Evolutionary conservation across 92 coral and sea anemone species (phyloP).

Genomic region (Palythoa heliodiscus): DNA sequence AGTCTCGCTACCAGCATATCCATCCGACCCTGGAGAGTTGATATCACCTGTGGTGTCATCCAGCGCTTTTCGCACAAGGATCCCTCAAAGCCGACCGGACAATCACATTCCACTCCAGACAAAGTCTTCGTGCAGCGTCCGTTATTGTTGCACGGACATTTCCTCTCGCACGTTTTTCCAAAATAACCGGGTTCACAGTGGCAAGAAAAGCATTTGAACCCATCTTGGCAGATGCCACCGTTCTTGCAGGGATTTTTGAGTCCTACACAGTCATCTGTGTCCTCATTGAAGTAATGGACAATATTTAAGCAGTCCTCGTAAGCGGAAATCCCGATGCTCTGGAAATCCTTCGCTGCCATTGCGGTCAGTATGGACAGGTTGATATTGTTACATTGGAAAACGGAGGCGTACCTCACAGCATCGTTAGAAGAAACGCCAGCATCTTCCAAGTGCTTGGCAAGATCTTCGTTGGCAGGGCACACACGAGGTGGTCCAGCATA

Average conservation of each 20-base stretch:
- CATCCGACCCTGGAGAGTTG: slow-evolving; percentile 27
- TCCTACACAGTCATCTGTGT: slow-evolving; percentile 57
- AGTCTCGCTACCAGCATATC: not conserved
- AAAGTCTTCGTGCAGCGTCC: slow-evolving; percentile 39
- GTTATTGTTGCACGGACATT: slow-evolving; percentile 46
- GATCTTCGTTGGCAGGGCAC: slow-evolving; percentile 10
- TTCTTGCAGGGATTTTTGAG: slow-evolving; percentile 26
- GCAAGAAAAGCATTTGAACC: slow-evolving; percentile 51
- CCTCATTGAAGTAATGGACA: slow-evolving; percentile 51
- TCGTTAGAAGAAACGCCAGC: slow-evolving; percentile 55
- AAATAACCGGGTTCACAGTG: slow-evolving; percentile 45
- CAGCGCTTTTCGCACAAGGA: slow-evolving; percentile 33
- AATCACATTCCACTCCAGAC: slow-evolving; percentile 46
- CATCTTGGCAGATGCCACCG: slow-evolving; percentile 49
- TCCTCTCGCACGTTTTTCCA: slow-evolving; percentile 45
- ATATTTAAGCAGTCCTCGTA: slow-evolving; percentile 67
- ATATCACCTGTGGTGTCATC: slow-evolving; percentile 24
- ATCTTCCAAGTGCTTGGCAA: slow-evolving; percentile 24
- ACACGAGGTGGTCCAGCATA: not conserved
- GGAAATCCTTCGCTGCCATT: slow-evolving; percentile 53
- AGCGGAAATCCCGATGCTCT: slow-evolving; percentile 55
- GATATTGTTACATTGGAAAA: slow-evolving; percentile 50
- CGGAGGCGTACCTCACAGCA: slow-evolving; percentile 35
- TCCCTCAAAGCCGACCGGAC: slow-evolving; percentile 46
- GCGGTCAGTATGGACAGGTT: slow-evolving; percentile 49